phyloP scores from a whole-genome alignment of 2,113 vertebrate genomes.

The Pelobates fuscus region DNA sequence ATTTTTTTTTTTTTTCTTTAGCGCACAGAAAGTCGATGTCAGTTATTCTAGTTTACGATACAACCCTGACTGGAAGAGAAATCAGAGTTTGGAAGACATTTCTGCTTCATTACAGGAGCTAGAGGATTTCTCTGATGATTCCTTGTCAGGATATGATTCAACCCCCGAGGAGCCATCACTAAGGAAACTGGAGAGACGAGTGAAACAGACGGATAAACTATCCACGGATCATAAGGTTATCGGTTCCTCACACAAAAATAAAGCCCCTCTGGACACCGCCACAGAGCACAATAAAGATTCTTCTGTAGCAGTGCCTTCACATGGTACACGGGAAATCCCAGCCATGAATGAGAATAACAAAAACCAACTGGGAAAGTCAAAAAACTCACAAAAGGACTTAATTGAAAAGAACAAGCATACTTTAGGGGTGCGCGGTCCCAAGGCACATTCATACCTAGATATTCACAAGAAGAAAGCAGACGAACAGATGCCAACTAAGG shows the following conservation, averaged over 20 bases:
- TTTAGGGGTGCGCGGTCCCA: slow-evolving; percentile 69
- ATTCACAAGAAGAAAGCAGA: slow-evolving; percentile 67
- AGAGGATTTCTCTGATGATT: slow-evolving; percentile 25
- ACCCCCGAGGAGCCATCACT: neutral
- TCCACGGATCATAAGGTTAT: neutral
- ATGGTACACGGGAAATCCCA: too few relatives aligned
- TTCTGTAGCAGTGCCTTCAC: too few relatives aligned
- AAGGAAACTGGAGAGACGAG: neutral
- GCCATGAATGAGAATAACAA: too few relatives aligned
- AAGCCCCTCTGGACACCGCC: neutral
- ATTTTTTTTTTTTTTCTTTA: too few relatives aligned
- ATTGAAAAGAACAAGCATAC: slow-evolving; percentile 82
- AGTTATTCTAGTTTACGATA: slow-evolving; percentile 70
- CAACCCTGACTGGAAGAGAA: slow-evolving; percentile 75
- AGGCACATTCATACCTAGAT: slow-evolving; percentile 73
- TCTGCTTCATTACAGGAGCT: slow-evolving; percentile 20
- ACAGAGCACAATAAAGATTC: neutral
- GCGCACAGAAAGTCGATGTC: slow-evolving; percentile 52
- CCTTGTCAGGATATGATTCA: slow-evolving; percentile 36
- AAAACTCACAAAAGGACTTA: slow-evolving; percentile 65
- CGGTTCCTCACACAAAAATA: neutral
- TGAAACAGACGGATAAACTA: neutral
- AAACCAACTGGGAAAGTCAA: neutral
- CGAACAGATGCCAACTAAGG: slow-evolving; percentile 61
- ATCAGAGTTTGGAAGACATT: slow-evolving; percentile 11